Percentiles rank a stretch among this genome's conserved stretches.
Evolutionary conservation across 1,140 invertebrate genomes (phyloP).

Genomic region (Aphis craccivora): DNA sequence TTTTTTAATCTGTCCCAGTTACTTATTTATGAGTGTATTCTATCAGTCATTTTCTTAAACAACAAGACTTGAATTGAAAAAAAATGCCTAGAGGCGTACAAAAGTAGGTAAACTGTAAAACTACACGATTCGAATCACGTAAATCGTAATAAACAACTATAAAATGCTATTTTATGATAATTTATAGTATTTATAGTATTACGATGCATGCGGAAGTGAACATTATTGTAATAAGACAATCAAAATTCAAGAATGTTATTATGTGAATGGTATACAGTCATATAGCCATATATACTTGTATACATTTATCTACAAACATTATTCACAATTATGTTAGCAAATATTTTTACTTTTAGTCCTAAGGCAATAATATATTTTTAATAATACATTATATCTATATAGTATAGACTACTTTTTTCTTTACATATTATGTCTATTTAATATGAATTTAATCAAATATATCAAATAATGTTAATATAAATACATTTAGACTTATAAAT

Average conservation of each 20-base stretch:
- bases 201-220: neutral
- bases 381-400: neutral
- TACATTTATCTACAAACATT: neutral
- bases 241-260: neutral
- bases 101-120: neutral
- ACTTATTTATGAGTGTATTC: conserved; percentile 14
- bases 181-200: neutral
- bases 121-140: neutral
- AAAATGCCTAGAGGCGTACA: neutral
- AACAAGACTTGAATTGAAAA: neutral
- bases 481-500: neutral
- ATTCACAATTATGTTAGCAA: neutral
- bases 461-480: neutral
- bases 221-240: conserved; percentile 10
- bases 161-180: neutral
- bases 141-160: conserved; percentile 25
- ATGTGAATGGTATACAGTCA: neutral
- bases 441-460: neutral
- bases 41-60: neutral
- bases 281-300: neutral
- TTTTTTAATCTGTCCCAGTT: neutral
- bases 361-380: neutral
- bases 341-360: conserved; percentile 5
- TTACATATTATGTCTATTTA: neutral
- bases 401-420: neutral